Base-by-base conservation (phyloP, 2,113 vertebrate species). In the Leptocoma aspasia region DNA sequence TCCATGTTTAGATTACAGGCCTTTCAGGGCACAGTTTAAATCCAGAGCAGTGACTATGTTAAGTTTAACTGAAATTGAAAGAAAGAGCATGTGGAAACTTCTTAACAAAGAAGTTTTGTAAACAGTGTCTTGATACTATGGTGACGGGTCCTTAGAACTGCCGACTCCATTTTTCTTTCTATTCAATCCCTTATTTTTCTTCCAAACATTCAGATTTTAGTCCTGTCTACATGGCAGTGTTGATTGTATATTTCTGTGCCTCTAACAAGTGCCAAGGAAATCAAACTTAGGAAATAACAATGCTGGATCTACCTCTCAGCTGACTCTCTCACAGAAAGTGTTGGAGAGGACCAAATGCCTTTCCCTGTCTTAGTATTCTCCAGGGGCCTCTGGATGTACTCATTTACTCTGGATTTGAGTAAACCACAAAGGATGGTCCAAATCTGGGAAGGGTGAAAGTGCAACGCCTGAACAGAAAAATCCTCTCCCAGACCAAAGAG, bases 1-100 rank as follows among this genome's bases (percentile, higher is more conserved):
- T 92, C 93, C 94, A 73, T 94, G 93, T 96, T 96, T 95, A 87
- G 89, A 96, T 85, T 92, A 72, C 47, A 90, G 66, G 47, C 57
- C 47, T 86, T 91, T 89, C 50, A 80, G 54, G 82, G 33, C 24
- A 80, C 45, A 61, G 63, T 65, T 95, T 82, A 92, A 95, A 96
- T 89, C 65, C 84, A 79, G 50, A 92, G 53, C 63, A 54, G 35
- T 69, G 78, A 85, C 73, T 92, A 31, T 39, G 37, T 10, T 66
- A 82, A 65, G 53, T 90, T 95, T 90, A 90, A 85, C 66, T 8
- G 12, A 96, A 97, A 93, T 63, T 85, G 84, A 91, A 90, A 77
- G 81, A 91, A 96, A 85, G 54, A 69, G 24, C 16, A 45, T 66
- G 47, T 82, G 92, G 90, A 97, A 94, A 93, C 18, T 92, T 69